Evolutionary conservation across 2,797 vertebrate genomes (phyloP).

Genomic region (Simalia tracyae): DNA sequence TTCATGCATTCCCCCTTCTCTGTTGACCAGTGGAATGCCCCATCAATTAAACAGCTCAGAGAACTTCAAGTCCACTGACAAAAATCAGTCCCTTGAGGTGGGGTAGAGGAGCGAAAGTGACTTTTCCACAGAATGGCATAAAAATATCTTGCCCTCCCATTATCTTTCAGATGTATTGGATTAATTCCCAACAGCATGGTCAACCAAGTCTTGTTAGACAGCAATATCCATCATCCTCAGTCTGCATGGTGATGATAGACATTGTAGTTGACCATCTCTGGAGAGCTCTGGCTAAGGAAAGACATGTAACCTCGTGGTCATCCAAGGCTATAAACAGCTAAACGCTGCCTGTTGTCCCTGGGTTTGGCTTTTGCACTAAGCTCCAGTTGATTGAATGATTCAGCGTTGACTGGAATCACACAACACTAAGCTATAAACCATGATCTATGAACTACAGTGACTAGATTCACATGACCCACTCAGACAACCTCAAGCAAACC

Average conservation of each 20-base stretch:
- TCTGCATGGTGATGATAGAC: too few relatives aligned
- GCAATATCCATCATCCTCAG: too few relatives aligned
- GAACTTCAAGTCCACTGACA: slow-evolving; percentile 29
- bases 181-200: too few relatives aligned
- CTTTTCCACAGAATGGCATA: too few relatives aligned
- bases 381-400: background rate
- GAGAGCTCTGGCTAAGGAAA: too few relatives aligned
- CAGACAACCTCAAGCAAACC: background rate
- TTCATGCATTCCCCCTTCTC: slow-evolving; percentile 34
- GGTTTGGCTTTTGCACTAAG: background rate
- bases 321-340: background rate
- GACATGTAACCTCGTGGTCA: too few relatives aligned
- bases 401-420: background rate
- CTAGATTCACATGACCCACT: background rate
- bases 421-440: background rate
- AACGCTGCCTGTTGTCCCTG: background rate
- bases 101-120: too few relatives aligned
- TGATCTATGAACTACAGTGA: background rate
- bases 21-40: slow-evolving; percentile 45
- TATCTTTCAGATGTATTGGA: too few relatives aligned
- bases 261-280: too few relatives aligned
- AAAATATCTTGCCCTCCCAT: too few relatives aligned
- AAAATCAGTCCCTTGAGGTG: accelerated
- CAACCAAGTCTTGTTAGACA: too few relatives aligned
- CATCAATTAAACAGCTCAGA: slow-evolving; percentile 38